These are phyloP conservation scores for rabbit (Oryctolagus cuniculus) DNA, from an alignment of 2,113 vertebrate genomes.

Conservation along the genomic window mOryCun1.1 NC_091432.1:88216001-88216500, in stretches of 20 bases:
- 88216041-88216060: neutral
- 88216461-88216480: neutral
- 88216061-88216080: neutral
- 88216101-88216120: neutral
- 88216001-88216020: neutral
- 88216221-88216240: neutral
- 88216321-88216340: neutral
- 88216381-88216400: neutral
- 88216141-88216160: neutral
- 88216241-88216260: neutral
- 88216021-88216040: neutral
- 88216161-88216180: neutral
- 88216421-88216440: neutral
- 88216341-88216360: neutral
- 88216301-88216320: neutral
- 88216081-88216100: neutral
- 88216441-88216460: neutral
- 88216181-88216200: neutral
- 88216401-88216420: neutral
- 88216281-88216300: neutral
- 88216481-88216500: neutral
- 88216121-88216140: neutral
- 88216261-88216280: neutral
- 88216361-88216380: neutral
- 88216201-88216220: neutral